Percentiles rank a stretch among this genome's conserved stretches.
Conservation (phyloP, 2,888 invertebrate genomes). For the Anticlea derivata region DNA sequence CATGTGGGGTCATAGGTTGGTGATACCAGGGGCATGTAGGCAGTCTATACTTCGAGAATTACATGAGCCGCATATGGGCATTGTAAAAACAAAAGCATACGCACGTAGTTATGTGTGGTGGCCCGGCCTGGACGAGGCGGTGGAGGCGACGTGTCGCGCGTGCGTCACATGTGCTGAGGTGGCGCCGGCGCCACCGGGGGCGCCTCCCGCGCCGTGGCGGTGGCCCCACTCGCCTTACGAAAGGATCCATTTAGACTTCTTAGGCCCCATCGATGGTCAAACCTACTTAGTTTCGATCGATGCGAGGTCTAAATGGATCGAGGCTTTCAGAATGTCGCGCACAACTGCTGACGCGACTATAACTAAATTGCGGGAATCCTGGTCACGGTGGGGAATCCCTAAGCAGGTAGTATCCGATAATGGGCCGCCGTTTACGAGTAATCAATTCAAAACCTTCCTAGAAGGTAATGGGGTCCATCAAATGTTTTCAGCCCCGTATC, state of each 20-base stretch:
- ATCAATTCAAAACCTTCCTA: slow-evolving; percentile 27
- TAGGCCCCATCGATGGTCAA: slow-evolving; percentile 20
- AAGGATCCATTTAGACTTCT: slow-evolving; percentile 25
- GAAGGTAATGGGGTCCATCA: slow-evolving; percentile 29
- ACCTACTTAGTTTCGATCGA: slow-evolving; percentile 30
- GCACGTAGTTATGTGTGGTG: slow-evolving; percentile 33
- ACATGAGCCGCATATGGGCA: slow-evolving; percentile 29
- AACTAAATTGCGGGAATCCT: slow-evolving; percentile 6
- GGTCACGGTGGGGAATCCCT: slow-evolving; percentile 23
- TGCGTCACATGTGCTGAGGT: slow-evolving; percentile 19
- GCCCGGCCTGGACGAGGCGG: slow-evolving; percentile 23
- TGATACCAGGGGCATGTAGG: slow-evolving; percentile 20
- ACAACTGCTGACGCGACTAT: slow-evolving; percentile 13
- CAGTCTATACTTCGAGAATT: slow-evolving; percentile 11
- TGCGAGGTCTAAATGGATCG: slow-evolving; percentile 32
- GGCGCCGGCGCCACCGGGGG: slow-evolving; percentile 15
- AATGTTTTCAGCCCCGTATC: slow-evolving; percentile 32
- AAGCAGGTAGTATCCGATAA: slow-evolving; percentile 34
- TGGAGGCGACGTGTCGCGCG: slow-evolving; percentile 19
- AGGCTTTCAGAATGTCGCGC: slow-evolving; percentile 20
- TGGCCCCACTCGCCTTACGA: slow-evolving; percentile 17
- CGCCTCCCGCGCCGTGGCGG: slow-evolving; percentile 19
- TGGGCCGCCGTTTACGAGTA: slow-evolving; percentile 28
- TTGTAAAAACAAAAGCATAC: slow-evolving; percentile 25
- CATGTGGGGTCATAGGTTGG: slow-evolving; percentile 29